Percentiles rank a stretch among this genome's conserved stretches.
Conservation (phyloP, 2,888 invertebrate species). For the Nymphalis urticae region DNA sequence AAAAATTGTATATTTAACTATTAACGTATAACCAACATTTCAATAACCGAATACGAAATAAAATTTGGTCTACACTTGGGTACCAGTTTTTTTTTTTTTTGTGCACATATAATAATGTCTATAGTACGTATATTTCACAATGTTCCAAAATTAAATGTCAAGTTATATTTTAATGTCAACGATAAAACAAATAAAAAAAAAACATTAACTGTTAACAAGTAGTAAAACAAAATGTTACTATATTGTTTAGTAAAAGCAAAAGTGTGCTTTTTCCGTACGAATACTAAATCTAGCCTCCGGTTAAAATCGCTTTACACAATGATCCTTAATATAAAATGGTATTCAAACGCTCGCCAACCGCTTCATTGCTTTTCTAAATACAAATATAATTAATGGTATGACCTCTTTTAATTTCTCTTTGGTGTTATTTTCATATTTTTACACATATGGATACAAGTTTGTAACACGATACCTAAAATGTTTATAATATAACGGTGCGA, state of each 20-base stretch:
- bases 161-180: slow-evolving; percentile 1
- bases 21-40: slow-evolving; percentile 26
- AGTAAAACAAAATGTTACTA: slow-evolving; percentile 8
- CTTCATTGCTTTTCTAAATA: slow-evolving; percentile 4
- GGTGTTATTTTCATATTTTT: slow-evolving; percentile 3
- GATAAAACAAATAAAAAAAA: slow-evolving; percentile 1
- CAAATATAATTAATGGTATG: slow-evolving; percentile 1
- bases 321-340: slow-evolving; percentile 77
- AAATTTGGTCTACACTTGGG: slow-evolving; percentile 29
- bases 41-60: slow-evolving; percentile 33
- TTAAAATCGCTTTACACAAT: slow-evolving; percentile 49
- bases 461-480: background rate
- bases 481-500: no score
- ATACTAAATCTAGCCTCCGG: slow-evolving; percentile 61
- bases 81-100: slow-evolving; percentile 18
- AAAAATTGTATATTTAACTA: slow-evolving; percentile 42
- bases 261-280: slow-evolving; percentile 20
- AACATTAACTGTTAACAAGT: slow-evolving; percentile 9
- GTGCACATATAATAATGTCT: slow-evolving; percentile 2
- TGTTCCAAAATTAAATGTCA: background rate
- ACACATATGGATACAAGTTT: background rate
- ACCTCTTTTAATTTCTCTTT: slow-evolving; percentile 6
- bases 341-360: slow-evolving; percentile 46
- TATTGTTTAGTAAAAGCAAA: slow-evolving; percentile 18
- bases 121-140: slow-evolving; percentile 12